Conservation (phyloP, 2,113 vertebrate genomes). For the Thunnus thynnus region DNA sequence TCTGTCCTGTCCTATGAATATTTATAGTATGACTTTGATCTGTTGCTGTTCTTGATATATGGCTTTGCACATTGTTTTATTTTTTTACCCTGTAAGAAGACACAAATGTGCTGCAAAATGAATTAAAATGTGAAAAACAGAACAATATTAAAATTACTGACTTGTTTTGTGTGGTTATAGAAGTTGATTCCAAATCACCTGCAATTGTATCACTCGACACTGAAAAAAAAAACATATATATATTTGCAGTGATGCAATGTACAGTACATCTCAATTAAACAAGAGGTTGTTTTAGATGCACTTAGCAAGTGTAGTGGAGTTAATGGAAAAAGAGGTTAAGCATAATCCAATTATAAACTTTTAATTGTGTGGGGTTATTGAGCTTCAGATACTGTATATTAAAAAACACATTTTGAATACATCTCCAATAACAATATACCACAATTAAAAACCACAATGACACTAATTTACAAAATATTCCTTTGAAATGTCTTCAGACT, state of each 20-base stretch:
- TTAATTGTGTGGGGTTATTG: slow-evolving; percentile 34
- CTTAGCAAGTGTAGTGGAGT: slow-evolving; percentile 31
- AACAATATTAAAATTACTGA: neutral
- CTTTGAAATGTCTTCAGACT: slow-evolving; percentile 64
- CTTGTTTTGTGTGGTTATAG: neutral
- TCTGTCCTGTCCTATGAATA: slow-evolving; percentile 7
- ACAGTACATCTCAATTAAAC: slow-evolving; percentile 10
- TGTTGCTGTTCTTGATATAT: slow-evolving; percentile 33
- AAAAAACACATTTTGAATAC: slow-evolving; percentile 61
- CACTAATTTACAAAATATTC: slow-evolving; percentile 72
- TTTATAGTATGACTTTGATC: slow-evolving; percentile 38
- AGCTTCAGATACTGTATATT: slow-evolving; percentile 38
- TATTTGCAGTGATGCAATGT: slow-evolving; percentile 13
- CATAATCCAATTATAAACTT: slow-evolving; percentile 21
- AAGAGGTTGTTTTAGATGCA: slow-evolving; percentile 66
- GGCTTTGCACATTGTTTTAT: slow-evolving; percentile 37
- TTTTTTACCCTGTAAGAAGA: slow-evolving; percentile 32
- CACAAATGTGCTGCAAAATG: neutral
- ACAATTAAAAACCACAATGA: slow-evolving; percentile 75
- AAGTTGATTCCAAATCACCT: neutral
- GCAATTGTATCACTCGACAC: neutral
- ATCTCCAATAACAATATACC: slow-evolving; percentile 64
- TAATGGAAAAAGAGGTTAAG: slow-evolving; percentile 26
- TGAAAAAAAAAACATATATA: neutral
- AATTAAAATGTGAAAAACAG: slow-evolving; percentile 12